Evolutionary conservation across 2,888 invertebrate genomes (phyloP).

Genomic region (Drosophila helvetica): DNA sequence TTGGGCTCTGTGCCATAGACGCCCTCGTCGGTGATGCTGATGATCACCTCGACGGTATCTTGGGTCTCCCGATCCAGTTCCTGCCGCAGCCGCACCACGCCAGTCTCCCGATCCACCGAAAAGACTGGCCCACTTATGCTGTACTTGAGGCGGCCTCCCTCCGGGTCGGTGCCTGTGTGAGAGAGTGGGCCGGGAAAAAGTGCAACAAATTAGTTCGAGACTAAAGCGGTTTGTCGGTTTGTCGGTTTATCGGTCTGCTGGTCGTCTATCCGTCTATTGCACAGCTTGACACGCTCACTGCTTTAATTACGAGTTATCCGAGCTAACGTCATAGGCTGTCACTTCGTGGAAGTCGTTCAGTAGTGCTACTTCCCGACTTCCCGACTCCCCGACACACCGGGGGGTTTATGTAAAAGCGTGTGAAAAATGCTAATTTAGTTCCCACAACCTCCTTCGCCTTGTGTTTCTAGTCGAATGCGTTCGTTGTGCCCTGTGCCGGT

Average conservation of each 20-base stretch:
- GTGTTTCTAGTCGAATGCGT: conserved; percentile 56
- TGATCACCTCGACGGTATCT: conserved; percentile 90
- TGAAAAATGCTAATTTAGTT: conserved; percentile 81
- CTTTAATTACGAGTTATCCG: conserved; percentile 67
- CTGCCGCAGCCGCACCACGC: conserved; percentile 89
- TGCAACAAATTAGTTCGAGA: conserved; percentile 51
- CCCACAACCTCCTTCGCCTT: conserved; percentile 75
- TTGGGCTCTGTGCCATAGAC: conserved; percentile 89
- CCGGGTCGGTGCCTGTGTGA: conserved; percentile 88
- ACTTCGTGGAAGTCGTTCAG: conserved; percentile 49
- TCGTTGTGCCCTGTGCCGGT: conserved; percentile 27
- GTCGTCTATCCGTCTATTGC: conserved; percentile 3
- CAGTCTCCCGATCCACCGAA: conserved; percentile 90
- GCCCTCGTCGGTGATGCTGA: conserved; percentile 91
- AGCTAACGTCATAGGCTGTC: conserved; percentile 63
- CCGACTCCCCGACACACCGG: background rate
- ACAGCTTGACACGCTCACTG: conserved; percentile 66
- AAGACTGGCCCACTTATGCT: conserved; percentile 93
- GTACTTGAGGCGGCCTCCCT: conserved; percentile 89
- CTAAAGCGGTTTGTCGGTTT: conserved; percentile 58
- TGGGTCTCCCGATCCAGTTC: conserved; percentile 89
- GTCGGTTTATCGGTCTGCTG: conserved; percentile 39
- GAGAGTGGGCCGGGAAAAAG: conserved; percentile 16
- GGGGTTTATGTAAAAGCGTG: conserved; percentile 69
- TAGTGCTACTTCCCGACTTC: conserved; percentile 22